Evolutionary conservation across 2,113 vertebrate species (phyloP).

Genomic region (Lophochroa leadbeateri): DNA sequence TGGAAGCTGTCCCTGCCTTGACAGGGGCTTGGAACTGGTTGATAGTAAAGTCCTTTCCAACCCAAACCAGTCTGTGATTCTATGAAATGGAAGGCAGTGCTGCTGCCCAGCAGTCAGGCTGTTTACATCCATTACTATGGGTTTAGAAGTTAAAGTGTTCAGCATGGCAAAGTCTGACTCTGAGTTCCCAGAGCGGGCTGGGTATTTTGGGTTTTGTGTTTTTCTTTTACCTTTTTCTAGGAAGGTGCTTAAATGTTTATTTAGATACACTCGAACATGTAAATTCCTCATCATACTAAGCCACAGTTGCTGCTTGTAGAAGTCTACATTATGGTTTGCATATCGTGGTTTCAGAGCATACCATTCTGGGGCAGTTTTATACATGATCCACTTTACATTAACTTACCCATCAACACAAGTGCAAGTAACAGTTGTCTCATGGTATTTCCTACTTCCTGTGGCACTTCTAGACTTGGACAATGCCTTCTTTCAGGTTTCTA

Average conservation of each 20-base stretch:
- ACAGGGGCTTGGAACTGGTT: background rate
- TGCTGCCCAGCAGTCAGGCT: background rate
- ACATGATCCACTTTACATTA: background rate
- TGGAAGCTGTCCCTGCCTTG: background rate
- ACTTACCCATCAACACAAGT: background rate
- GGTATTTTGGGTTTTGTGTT: background rate
- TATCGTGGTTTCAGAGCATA: background rate
- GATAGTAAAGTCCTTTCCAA: background rate
- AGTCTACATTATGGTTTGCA: background rate
- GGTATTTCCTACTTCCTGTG: background rate
- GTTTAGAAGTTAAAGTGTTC: background rate
- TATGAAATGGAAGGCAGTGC: background rate
- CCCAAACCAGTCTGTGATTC: background rate
- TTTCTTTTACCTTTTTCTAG: background rate
- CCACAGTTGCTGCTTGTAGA: background rate
- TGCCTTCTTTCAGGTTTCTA: background rate
- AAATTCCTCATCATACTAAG: background rate
- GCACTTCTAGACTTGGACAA: background rate
- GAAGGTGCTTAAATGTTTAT: background rate
- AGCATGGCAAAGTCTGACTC: background rate
- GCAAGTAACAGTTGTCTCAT: background rate
- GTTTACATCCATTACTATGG: background rate
- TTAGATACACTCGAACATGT: background rate
- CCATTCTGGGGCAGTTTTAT: background rate
- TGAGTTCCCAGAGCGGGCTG: background rate